Evolutionary conservation across 2,113 vertebrate species (phyloP).

Genomic region (Platysternon megacephalum): DNA sequence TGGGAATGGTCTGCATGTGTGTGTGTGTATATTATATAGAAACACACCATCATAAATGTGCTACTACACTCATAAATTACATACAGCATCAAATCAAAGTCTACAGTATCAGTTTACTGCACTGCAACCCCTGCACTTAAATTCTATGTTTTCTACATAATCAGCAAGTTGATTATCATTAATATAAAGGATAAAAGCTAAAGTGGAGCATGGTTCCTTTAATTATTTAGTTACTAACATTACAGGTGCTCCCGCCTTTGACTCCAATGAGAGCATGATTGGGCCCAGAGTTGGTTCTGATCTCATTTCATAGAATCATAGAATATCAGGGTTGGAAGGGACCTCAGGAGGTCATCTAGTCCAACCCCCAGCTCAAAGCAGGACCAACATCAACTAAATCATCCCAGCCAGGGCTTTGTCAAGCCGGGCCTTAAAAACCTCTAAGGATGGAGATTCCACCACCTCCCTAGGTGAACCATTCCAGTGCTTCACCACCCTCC

Average conservation of each 20-base stretch:
- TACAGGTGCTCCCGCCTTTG: neutral
- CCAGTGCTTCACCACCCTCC: too few relatives aligned
- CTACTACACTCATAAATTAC: neutral
- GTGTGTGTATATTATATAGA: fast-evolving
- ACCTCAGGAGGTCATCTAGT: too few relatives aligned
- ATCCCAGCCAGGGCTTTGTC: too few relatives aligned
- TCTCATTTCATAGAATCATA: neutral
- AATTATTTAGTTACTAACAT: neutral
- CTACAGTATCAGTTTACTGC: neutral
- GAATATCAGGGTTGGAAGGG: too few relatives aligned
- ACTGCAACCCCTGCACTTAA: neutral
- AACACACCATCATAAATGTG: neutral
- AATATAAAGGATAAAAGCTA: neutral
- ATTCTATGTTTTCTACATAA: neutral
- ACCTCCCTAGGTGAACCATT: too few relatives aligned
- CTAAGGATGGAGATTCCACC: too few relatives aligned
- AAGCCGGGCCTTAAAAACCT: too few relatives aligned
- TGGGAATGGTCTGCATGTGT: neutral
- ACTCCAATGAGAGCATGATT: neutral
- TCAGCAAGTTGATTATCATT: neutral
- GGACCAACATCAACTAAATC: too few relatives aligned
- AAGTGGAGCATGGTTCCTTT: neutral
- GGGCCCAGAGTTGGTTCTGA: neutral
- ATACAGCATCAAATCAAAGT: neutral
- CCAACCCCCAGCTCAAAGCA: too few relatives aligned